Conservation (phyloP, 2,888 invertebrate genomes). For the Panzeria rudis region DNA sequence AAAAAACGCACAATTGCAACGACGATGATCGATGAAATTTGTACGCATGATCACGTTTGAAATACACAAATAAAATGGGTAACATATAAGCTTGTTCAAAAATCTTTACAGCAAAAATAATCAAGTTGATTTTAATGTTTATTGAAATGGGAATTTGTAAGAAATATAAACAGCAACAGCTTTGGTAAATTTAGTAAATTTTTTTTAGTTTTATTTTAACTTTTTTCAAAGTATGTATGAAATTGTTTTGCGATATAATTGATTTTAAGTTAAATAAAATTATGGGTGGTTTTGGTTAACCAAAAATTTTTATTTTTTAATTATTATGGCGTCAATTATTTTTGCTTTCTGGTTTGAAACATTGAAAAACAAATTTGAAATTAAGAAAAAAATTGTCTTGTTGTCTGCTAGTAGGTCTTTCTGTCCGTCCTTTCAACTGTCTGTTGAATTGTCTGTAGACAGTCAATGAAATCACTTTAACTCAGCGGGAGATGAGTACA, state of each 20-base stretch:
- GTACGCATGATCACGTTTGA: constrained; percentile 61
- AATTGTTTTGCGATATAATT: constrained; percentile 28
- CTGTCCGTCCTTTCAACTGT: constrained; percentile 58
- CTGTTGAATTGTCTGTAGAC: constrained; percentile 70
- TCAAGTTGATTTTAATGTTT: constrained; percentile 33
- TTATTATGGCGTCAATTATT: constrained; percentile 66
- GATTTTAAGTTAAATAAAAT: constrained; percentile 32
- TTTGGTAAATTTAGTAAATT: neutral
- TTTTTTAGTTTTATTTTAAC: neutral
- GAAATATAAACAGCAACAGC: neutral
- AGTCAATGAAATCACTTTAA: constrained; percentile 76
- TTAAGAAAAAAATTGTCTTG: constrained; percentile 32
- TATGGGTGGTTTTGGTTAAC: constrained; percentile 38
- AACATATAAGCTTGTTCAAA: neutral
- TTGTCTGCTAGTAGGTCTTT: constrained; percentile 43
- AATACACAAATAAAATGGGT: constrained; percentile 14
- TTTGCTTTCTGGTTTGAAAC: constrained; percentile 30
- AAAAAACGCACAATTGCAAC: constrained; percentile 22
- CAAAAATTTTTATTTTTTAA: constrained; percentile 39
- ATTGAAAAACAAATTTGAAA: constrained; percentile 30
- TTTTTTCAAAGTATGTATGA: neutral
- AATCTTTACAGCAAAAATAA: constrained; percentile 13
- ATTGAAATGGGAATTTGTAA: constrained; percentile 24
- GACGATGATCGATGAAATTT: constrained; percentile 67
- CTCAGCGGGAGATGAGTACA: constrained; percentile 79